Conservation (phyloP, 2,797 vertebrate genomes). For the Aratinga solstitialis region DNA sequence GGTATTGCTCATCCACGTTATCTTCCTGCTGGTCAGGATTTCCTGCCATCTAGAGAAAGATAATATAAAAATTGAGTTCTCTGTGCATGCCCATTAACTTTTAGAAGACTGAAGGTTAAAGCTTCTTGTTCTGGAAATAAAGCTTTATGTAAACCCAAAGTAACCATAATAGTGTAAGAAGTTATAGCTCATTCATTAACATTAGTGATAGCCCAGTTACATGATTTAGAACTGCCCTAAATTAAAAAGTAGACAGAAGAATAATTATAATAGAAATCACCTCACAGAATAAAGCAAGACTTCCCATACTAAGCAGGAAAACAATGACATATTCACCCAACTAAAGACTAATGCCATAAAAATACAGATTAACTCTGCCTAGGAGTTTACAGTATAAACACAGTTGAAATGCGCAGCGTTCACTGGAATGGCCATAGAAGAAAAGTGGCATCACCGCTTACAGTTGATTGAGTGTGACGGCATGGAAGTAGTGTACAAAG, state of each 20-base stretch:
- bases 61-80: background rate
- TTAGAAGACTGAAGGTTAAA: background rate
- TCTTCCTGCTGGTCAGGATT: conserved; percentile 99
- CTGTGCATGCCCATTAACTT: background rate
- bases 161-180: background rate
- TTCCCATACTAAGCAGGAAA: background rate
- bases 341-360: background rate
- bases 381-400: background rate
- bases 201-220: background rate
- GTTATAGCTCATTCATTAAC: background rate
- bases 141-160: background rate
- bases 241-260: background rate
- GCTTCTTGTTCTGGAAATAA: conserved; percentile 1
- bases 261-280: background rate
- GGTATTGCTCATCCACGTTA: conserved; percentile 92
- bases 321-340: background rate
- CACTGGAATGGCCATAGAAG: background rate
- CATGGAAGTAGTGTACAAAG: background rate
- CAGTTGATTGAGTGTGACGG: background rate
- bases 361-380: background rate
- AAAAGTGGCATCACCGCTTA: background rate
- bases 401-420: fast-evolving
- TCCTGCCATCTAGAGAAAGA: conserved; percentile 87
- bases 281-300: background rate
- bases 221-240: conserved; percentile 14